Base-by-base conservation (phyloP, 2,113 vertebrate genomes). In the Esox niger region DNA sequence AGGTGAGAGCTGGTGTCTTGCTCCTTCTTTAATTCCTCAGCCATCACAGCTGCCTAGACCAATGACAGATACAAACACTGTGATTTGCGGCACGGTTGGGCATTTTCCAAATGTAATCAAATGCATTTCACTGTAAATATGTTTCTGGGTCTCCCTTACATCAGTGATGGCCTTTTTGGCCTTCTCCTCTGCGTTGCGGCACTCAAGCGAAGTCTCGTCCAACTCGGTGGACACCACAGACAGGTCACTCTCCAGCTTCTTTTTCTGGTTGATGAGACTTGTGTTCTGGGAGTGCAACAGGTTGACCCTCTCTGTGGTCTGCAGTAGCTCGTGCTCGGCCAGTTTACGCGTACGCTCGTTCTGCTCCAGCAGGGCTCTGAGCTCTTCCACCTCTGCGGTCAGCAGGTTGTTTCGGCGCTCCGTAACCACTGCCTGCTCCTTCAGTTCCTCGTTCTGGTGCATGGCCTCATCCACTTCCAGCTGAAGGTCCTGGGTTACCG, bases 1-100 rank as follows among this genome's bases (percentile, higher is more conserved):
- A 98, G 87, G 77, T 98, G 95, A 0, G 94, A 86, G 0, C 93
- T 94, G 0, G 93, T 98, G 86, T 98, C 96, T 85, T 97, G 96
- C 85, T 98, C 96, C 81, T 98, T 97, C 85, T 98, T 98, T 81
- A 98, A 89, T 82, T 98, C 95, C 77, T 98, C 95, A 0, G 95
- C 95, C 95, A 98, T 98, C 96, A 96, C 95, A 68, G 95, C 95
- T 0, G 95, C 96, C 96, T 98, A 74, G 2, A 0, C 0, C n/a
- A 59, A 29, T 13, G 46, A 78, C 30, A 38, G 20, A 8, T 33
- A 3, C 7, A 15, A 57, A 31, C n/a, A 66, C 23, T 25, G 25
- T 49, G 47, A 56, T 26, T 27, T 27, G 21, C 26, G 11, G 2
- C 15, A 38, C 15, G 35, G 35, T 1, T 38, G 9, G n/a, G n/a